These are phyloP conservation scores for Leptobrachium ailaonicum DNA, from an alignment of 2,113 vertebrate genomes.

Conservation along the genomic window DNA sequence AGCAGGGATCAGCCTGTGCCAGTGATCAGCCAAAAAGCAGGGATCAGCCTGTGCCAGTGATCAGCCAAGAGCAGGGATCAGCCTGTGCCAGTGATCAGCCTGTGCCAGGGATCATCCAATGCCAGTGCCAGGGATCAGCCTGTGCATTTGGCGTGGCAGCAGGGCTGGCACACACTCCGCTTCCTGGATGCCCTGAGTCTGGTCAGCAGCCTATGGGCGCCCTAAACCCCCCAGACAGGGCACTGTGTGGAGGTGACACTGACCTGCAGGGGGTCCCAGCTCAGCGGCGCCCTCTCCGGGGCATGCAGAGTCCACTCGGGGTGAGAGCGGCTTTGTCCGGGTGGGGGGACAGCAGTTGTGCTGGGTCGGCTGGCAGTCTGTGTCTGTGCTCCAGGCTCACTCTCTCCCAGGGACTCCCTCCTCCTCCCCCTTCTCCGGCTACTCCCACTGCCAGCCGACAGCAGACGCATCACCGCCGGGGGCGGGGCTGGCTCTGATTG, in stretches of 20 bases:
- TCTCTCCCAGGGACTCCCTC: constrained; percentile 24
- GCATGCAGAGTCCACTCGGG: background rate
- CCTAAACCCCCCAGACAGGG: background rate
- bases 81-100: no score
- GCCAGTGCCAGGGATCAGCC: no score
- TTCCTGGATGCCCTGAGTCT: no score
- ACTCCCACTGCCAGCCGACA: constrained; percentile 20
- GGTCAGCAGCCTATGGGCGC: no score
- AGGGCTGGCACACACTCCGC: no score
- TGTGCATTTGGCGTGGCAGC: no score
- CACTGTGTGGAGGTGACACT: background rate
- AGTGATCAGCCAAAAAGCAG: no score
- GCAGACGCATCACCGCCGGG: constrained; percentile 23
- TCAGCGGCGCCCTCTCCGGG: background rate
- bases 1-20: no score
- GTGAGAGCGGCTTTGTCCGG: constrained; percentile 13
- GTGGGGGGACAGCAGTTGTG: constrained; percentile 16
- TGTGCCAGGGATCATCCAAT: no score
- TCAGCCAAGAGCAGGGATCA: no score
- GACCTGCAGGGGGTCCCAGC: constrained; percentile 35
- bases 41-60: no score
- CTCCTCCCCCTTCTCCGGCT: constrained; percentile 14
- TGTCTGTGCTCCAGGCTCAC: background rate
- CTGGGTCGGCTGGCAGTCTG: background rate
- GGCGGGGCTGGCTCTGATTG: background rate